A percentile compares a stretch with the other conserved stretches of the same genome.
phyloP scores from a whole-genome alignment of 2,113 vertebrate species.

The Heteronetta atricapilla region DNA sequence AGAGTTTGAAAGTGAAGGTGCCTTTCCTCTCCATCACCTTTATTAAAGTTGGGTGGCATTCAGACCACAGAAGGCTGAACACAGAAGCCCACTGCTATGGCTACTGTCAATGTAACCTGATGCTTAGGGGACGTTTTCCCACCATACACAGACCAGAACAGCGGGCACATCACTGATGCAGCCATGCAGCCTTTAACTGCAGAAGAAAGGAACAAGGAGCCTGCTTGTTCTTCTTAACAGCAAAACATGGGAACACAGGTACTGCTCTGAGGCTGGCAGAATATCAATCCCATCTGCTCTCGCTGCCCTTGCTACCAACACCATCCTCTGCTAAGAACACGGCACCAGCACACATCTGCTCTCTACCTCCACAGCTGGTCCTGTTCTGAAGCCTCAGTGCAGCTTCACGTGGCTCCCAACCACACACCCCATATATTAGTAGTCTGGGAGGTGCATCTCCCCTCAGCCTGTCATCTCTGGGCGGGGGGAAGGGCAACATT shows the following conservation, averaged over 20 bases:
- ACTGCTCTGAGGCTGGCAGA: background rate
- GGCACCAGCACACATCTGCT: background rate
- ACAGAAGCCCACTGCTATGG: background rate
- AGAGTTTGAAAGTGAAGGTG: background rate
- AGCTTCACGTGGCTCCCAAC: background rate
- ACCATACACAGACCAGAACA: background rate
- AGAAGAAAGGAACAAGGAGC: background rate
- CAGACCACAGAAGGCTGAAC: background rate
- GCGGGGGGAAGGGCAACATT: background rate
- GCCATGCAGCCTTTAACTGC: background rate
- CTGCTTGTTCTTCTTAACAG: background rate
- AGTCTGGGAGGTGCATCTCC: background rate
- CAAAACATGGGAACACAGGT: background rate
- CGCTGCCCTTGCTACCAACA: background rate
- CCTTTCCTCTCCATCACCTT: background rate
- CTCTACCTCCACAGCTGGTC: background rate
- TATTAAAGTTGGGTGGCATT: background rate
- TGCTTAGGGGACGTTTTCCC: background rate
- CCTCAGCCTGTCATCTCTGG: background rate
- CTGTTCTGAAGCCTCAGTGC: fast-evolving
- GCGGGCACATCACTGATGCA: background rate
- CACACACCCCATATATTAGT: background rate
- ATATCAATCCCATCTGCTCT: fast-evolving
- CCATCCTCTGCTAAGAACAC: background rate
- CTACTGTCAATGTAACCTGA: background rate